Evolutionary conservation across 53 echinoderm and acorn worm species (phyloP).

Genomic region (Patiria pectinifera): DNA sequence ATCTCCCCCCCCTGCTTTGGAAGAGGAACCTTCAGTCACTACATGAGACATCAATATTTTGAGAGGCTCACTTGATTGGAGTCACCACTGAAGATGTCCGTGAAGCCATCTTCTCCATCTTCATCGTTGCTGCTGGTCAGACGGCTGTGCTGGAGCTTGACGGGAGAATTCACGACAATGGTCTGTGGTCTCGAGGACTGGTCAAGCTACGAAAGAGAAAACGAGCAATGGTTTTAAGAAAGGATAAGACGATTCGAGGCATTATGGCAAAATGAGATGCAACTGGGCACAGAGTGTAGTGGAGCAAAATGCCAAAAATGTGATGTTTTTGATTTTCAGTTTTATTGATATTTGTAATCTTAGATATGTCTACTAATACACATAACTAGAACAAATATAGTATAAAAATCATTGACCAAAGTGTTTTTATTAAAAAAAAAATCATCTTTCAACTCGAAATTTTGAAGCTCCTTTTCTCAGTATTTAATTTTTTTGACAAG

Average conservation of each 20-base stretch:
- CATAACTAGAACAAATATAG: no score
- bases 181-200: slow-evolving; percentile 46
- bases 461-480: no score
- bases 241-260: background rate
- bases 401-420: no score
- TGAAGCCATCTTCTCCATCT: slow-evolving; percentile 90
- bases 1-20: background rate
- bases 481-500: no score
- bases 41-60: background rate
- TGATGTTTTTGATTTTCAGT: background rate
- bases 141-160: slow-evolving; percentile 74
- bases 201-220: slow-evolving; percentile 34
- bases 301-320: background rate
- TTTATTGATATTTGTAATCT: background rate
- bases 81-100: slow-evolving; percentile 82
- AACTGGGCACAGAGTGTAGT: background rate
- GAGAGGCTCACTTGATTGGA: slow-evolving; percentile 76
- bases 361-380: no score
- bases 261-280: background rate
- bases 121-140: slow-evolving; percentile 86
- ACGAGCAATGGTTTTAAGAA: background rate
- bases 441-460: no score
- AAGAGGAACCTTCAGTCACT: background rate
- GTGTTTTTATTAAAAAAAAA: no score
- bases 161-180: slow-evolving; percentile 71